These are phyloP conservation scores for Caenorhabditis briggsae DNA, from an alignment of 1,140 invertebrate genomes.

Conservation along the genomic window DNA sequence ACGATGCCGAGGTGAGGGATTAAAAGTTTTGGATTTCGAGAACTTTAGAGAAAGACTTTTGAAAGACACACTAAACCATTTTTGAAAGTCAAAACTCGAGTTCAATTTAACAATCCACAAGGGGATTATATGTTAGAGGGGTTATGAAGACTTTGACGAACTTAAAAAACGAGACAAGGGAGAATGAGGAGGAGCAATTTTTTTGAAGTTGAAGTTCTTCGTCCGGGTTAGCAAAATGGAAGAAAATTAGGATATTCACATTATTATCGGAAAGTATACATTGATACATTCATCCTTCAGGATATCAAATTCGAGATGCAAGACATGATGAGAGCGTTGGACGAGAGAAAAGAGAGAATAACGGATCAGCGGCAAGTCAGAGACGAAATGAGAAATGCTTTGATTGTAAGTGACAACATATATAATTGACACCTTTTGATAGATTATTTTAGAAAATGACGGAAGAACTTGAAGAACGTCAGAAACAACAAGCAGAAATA, in stretches of 20 bases:
- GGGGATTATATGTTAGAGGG: not conserved
- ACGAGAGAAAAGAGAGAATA: constrained; percentile 43
- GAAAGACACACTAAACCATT: not conserved
- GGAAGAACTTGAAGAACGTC: not conserved
- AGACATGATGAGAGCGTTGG: constrained; percentile 17
- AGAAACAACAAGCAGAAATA: not conserved
- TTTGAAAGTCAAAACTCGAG: not conserved
- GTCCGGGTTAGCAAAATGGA: not conserved
- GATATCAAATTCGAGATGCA: constrained; percentile 44
- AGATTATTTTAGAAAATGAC: constrained; percentile 17
- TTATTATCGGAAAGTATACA: not conserved
- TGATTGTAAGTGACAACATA: constrained; percentile 30
- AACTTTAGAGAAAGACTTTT: not conserved
- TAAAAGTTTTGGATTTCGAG: not conserved
- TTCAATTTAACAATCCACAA: constrained; percentile 16
- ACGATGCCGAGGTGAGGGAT: constrained; percentile 11
- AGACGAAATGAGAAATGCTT: not conserved
- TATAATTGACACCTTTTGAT: constrained; percentile 15
- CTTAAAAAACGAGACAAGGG: not conserved
- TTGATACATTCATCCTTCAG: not conserved
- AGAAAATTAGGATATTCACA: too few relatives aligned
- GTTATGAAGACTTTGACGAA: not conserved
- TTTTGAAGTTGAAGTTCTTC: not conserved
- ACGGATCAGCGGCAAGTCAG: constrained; percentile 27
- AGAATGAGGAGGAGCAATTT: too few relatives aligned